Evolutionary conservation across 2,113 vertebrate species (phyloP), one percentile per base, ranked within the genome.

Genomic region (Morphnarchus princeps): DNA sequence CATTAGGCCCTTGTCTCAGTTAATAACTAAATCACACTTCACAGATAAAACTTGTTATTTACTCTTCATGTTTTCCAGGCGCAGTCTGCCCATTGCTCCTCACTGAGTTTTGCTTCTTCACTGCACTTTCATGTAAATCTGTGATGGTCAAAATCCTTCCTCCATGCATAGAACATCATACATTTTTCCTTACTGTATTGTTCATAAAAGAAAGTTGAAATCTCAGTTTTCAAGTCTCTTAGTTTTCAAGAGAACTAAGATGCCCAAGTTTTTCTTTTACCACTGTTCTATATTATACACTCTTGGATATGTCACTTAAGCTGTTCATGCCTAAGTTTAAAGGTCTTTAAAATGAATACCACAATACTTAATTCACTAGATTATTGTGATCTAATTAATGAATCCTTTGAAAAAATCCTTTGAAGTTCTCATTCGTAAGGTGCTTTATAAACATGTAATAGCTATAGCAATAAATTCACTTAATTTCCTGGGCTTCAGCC

Each of bases 391-490:
- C 15, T 86, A 90, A 82, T 82, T 93, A 95, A 91, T 63, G 5
- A 93, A 82, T 81, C 29, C 63, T 93, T 94, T 94, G 52, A 91
- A 89, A 92, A 95, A 82, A 42, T 29, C 6, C 22, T 88, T 87
- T 96, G 43, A 95, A 87, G 16, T 86, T 70, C 34, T 82, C 17
- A 32, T 94, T 87, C 62, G 13, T 52, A 57, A 59, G 25, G 67
- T 95, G 20, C 20, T 82, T 71, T 89, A 84, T 81, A 93, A 84
- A 73, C 76, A 67, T 24, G 16, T 40, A 73, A 42, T 52, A 76
- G 6, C 49, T 29, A 63, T 55, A 72, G 17, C 15, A 89, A 79
- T 16, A 69, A 13, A 50, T 70, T 55, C 2, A 34, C 43, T 67
- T 85, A 18, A 49, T 96, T 94, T 94, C 24, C 49, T 66, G 16